phyloP scores from a whole-genome alignment of 2,797 vertebrate species.

The Pipistrellus pygmaeus region DNA sequence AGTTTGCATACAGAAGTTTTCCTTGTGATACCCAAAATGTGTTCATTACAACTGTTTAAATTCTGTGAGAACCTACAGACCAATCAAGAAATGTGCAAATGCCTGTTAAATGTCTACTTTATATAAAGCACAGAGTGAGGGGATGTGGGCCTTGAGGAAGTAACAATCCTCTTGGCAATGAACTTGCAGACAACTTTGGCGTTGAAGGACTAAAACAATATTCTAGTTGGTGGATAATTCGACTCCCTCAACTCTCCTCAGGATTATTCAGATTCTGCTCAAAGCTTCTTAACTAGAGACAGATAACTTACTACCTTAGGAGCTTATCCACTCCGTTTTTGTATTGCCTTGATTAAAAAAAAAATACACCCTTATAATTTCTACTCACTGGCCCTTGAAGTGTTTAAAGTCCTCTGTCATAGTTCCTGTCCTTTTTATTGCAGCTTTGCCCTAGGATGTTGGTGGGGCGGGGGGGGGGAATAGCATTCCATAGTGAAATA shows the following conservation, averaged over 20 bases:
- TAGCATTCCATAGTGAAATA: background rate
- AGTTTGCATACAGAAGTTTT: constrained; percentile 55
- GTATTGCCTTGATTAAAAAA: constrained; percentile 25
- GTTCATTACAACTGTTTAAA: constrained; percentile 27
- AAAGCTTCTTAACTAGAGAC: background rate
- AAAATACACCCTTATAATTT: background rate
- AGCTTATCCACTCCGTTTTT: background rate
- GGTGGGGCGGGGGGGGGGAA: rapidly evolving
- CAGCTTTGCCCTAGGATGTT: background rate
- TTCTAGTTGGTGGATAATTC: background rate
- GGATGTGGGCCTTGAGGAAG: background rate
- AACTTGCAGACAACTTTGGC: background rate
- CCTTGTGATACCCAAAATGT: background rate
- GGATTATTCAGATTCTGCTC: background rate
- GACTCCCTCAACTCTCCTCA: background rate
- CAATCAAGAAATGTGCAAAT: constrained; percentile 39
- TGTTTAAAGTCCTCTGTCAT: background rate
- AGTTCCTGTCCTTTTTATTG: background rate
- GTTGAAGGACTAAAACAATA: constrained; percentile 43
- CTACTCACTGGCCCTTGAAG: background rate
- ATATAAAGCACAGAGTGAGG: background rate
- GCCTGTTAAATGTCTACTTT: background rate
- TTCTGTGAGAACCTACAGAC: constrained; percentile 17
- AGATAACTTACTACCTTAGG: background rate
- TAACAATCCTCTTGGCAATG: background rate